Evolutionary conservation across 2,888 invertebrate genomes (phyloP).

Genomic region (Formica aserva): DNA sequence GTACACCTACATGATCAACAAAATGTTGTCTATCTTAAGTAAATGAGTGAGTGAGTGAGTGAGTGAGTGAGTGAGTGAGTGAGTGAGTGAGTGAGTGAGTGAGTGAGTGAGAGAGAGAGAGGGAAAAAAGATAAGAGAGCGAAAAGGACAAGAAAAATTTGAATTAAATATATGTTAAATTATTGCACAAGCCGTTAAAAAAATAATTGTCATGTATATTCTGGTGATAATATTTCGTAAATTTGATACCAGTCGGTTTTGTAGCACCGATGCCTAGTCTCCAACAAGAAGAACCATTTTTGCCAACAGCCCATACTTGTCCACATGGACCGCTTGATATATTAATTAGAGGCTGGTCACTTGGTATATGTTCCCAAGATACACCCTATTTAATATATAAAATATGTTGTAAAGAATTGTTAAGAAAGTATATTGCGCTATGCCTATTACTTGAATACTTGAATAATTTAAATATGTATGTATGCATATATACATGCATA

Average conservation of each 20-base stretch:
- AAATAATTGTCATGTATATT: neutral
- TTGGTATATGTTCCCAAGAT: conserved; percentile 93
- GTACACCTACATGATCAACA: conserved; percentile 86
- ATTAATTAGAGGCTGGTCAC: conserved; percentile 92
- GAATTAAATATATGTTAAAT: neutral
- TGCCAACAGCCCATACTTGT: conserved; percentile 94
- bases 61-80: too few species aligned
- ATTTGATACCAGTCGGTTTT: conserved; percentile 87
- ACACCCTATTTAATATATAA: conserved; percentile 87
- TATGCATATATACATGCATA: too few species aligned
- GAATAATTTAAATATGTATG: too few species aligned
- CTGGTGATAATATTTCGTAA: neutral
- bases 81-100: too few species aligned
- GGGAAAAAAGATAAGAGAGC: too few species aligned
- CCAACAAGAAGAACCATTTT: conserved; percentile 94
- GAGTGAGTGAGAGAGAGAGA: too few species aligned
- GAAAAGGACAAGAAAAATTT: neutral
- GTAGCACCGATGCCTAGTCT: conserved; percentile 91
- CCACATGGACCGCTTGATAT: conserved; percentile 91
- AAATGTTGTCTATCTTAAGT: neutral
- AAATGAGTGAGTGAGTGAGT: too few species aligned
- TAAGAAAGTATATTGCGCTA: neutral
- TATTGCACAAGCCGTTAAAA: neutral
- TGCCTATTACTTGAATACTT: neutral
- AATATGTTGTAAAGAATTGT: conserved; percentile 8